These are phyloP conservation scores for Nycticorax nycticorax DNA, from an alignment of 2,113 vertebrate genomes.

Conservation along the genomic window DNA sequence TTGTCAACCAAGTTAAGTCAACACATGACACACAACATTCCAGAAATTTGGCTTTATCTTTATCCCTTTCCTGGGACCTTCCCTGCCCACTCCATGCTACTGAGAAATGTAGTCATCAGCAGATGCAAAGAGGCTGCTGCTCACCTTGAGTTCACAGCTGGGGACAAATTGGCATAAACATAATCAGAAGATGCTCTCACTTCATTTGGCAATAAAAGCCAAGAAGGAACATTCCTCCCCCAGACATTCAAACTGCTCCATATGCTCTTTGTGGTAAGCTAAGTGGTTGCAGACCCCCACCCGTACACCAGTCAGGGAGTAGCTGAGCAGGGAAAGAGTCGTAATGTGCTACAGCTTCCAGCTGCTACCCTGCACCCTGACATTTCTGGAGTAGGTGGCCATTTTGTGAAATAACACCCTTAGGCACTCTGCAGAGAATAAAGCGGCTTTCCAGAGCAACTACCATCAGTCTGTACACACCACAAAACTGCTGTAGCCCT, in stretches of 20 bases:
- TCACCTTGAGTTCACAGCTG: not conserved
- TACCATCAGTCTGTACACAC: not conserved
- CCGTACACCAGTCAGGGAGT: not conserved
- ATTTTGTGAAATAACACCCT: not conserved
- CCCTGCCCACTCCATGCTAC: not conserved
- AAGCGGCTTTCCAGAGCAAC: not conserved
- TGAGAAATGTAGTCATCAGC: not conserved
- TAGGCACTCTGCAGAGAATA: accelerated
- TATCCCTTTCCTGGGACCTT: not conserved
- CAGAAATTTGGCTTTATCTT: not conserved
- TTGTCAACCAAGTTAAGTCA: not conserved
- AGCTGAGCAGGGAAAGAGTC: not conserved
- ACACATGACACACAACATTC: accelerated
- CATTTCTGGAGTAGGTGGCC: not conserved
- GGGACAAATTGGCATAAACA: not conserved
- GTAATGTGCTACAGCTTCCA: not conserved
- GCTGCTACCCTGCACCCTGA: not conserved
- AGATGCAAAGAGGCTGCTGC: not conserved
- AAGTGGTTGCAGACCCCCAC: not conserved
- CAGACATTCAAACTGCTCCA: not conserved
- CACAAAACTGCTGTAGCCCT: not conserved
- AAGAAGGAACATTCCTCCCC: not conserved
- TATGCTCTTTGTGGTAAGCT: not conserved
- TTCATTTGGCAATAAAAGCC: not conserved
- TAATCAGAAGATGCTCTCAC: not conserved